Evolutionary conservation across 2,797 vertebrate species (phyloP), one percentile per base, ranked within the genome.

Genomic region (Menidia menidia): DNA sequence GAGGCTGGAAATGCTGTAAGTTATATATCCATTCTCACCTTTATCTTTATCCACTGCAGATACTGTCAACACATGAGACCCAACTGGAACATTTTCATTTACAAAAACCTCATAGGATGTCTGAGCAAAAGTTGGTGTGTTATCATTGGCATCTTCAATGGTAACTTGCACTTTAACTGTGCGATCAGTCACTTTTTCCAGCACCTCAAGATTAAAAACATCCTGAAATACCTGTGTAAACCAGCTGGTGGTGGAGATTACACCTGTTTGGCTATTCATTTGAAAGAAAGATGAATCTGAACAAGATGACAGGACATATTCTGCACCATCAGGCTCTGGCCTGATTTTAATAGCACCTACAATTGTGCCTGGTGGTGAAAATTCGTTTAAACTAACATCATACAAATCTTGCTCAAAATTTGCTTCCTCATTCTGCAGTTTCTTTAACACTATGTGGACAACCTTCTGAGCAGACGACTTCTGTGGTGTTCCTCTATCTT

Each of bases 11-110:
- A 99, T 96, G 81, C 96, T 99, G 39, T 98, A 99, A 0, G 98
- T 99, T 68, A 99, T 98, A 59, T 99, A 99, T 35, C 98, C 96
- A 8, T 99, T 99, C 89, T 99, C 98, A 42, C 98, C 98, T 74
- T 90, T 92, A 71, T 99, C 98, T 48, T 92, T 92, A 81, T 99
- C 98, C 13, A 87, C 92, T 31, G 98, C 98, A 2, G 94, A 96
- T 60, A 99, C 93, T 0, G 90, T 81, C 71, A 99, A 80, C 50
- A 99, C 70, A 0, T 74, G 95, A 0, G 95, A 96, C 1, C 96
- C 97, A 55, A 97, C 83, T 0, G 95, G 90, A 13, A 97, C 86
- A 9, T 97, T 98, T 90, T 99, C 98, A 33, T 99, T 99, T 77
- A 99, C 86, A 3, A 95, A 96, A 1, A 93, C 91, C 63, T 97